These are phyloP conservation scores for Misgurnus mizolepis DNA, from an alignment of 2,113 vertebrate species.

Conservation along the genomic window DNA sequence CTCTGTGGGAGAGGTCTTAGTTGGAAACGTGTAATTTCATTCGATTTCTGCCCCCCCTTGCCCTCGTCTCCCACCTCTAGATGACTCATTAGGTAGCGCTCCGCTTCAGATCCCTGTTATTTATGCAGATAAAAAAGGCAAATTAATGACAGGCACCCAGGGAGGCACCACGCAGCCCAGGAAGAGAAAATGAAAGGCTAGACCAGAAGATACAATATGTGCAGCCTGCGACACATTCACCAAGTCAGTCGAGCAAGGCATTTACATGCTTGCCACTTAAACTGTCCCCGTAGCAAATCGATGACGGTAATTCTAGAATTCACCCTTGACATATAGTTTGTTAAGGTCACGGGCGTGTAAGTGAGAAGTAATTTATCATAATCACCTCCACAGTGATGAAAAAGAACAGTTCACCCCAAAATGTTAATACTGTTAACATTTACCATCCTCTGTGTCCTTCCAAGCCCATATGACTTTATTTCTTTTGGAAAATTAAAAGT, in stretches of 20 bases:
- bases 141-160: slow-evolving; percentile 48
- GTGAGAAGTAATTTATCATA: slow-evolving; percentile 7
- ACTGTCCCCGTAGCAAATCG: slow-evolving; percentile 26
- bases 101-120: slow-evolving; percentile 52
- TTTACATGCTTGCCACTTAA: slow-evolving; percentile 41
- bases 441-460: not conserved
- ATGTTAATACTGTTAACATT: not conserved
- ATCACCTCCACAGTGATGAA: not conserved
- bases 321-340: slow-evolving; percentile 18
- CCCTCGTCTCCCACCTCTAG: slow-evolving; percentile 46
- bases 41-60: slow-evolving; percentile 8
- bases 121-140: slow-evolving; percentile 58
- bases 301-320: slow-evolving; percentile 29
- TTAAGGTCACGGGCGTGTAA: slow-evolving; percentile 3
- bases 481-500: not conserved
- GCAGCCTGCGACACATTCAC: slow-evolving; percentile 31
- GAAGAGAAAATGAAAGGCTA: slow-evolving; percentile 46
- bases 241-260: slow-evolving; percentile 17
- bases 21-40: slow-evolving; percentile 44
- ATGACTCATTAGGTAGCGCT: slow-evolving; percentile 53
- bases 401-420: not conserved
- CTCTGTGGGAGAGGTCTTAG: slow-evolving; percentile 10
- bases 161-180: slow-evolving; percentile 31
- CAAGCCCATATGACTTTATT: not conserved
- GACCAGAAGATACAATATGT: slow-evolving; percentile 43